Base-by-base conservation (phyloP, 2,888 invertebrate genomes). In the Drosophila engyochracea region DNA sequence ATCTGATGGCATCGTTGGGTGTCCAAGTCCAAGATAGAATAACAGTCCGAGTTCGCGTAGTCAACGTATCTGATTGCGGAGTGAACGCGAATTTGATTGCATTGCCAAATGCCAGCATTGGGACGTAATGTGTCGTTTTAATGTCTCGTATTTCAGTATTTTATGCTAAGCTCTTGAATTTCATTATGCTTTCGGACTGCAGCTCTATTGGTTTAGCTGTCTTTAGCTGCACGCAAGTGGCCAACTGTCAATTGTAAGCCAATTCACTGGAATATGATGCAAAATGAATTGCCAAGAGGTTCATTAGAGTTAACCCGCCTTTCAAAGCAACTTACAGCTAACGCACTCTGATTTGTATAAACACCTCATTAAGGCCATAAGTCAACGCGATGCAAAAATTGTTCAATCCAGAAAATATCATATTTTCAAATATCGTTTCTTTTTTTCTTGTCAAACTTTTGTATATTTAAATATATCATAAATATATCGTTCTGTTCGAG, bases 221-320 rank as follows among this genome's bases (percentile, higher is more conserved):
- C 51, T 64, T 52, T 63, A 41, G 37, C 49, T 31, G 65, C 77
- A 81, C 66, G 81, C 77, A 54, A 63, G 22, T 28, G 39, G 28
- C 31, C 49, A 67, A 76, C 83, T 85, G 84, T 75, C 84, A 83
- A 72, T 74, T 72, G 84, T 70, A 89, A 89, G 84, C 54, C 81
- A 78, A 84, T 86, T 89, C 82, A 70, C 68, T 66, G 70, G 63
- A 53, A 58, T 59, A 33, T 57, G 55, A 55, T 69, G 41, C 69
- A 53, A 58, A 63, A 25, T 37, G 51, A 58, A 62, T 54, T 59
- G 68, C 10, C 44, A 61, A 60, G 53, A 57, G 49, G 75, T 77
- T 59, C 65, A 79, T 79, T 63, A 69, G 49, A 62, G 66, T 61
- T 76, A 71, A 73, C 66, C 44, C 47, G n/a, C 10, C 41, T 47